Conservation (phyloP, 2,797 vertebrate species). For the Sebastes miniatus region DNA sequence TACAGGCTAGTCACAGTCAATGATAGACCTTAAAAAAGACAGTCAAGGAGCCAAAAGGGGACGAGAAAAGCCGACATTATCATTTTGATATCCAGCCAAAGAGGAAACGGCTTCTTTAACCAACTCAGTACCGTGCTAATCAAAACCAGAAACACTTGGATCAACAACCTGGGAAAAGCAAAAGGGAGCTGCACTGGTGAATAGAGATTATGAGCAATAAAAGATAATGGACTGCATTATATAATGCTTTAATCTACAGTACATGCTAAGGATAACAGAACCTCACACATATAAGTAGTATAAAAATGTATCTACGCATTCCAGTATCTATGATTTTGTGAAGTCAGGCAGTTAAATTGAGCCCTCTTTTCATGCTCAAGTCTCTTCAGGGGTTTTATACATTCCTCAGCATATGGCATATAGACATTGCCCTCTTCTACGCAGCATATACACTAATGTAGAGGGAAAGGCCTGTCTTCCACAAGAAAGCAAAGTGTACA, state of each 20-base stretch:
- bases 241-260: not conserved
- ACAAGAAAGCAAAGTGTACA: constrained; percentile 68
- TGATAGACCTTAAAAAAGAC: constrained; percentile 58
- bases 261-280: not conserved
- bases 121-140: not conserved
- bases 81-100: constrained; percentile 37
- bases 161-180: constrained; percentile 6
- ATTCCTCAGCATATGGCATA: constrained; percentile 53
- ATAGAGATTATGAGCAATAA: constrained; percentile 20
- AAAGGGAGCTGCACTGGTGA: not conserved
- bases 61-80: constrained; percentile 29
- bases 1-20: constrained; percentile 58
- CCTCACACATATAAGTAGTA: not conserved
- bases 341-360: constrained; percentile 16
- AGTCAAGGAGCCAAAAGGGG: constrained; percentile 51
- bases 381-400: constrained; percentile 32
- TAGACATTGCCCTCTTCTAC: constrained; percentile 26
- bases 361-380: constrained; percentile 15
- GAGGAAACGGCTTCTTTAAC: constrained; percentile 6
- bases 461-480: constrained; percentile 49
- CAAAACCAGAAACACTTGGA: constrained; percentile 30
- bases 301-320: constrained; percentile 16
- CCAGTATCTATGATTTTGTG: constrained; percentile 13
- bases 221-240: constrained; percentile 14
- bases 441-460: constrained; percentile 60